Conservation (phyloP, 2,888 invertebrate species). For the Tortricodes alternella region DNA sequence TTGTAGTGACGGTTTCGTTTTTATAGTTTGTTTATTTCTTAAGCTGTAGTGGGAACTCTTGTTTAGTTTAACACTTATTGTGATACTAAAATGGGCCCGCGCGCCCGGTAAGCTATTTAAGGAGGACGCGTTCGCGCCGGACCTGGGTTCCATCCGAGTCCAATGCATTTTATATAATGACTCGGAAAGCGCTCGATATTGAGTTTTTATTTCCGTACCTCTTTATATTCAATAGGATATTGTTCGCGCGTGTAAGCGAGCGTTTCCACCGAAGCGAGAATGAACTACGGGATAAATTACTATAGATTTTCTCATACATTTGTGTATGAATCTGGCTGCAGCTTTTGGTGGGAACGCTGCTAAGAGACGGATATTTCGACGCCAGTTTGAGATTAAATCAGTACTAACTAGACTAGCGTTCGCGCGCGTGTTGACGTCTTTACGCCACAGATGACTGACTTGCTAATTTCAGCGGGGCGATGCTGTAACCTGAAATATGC, state of each 20-base stretch:
- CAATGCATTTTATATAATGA: no score
- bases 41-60: slow-evolving; percentile 63
- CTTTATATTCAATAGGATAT: no score
- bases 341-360: background rate
- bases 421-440: background rate
- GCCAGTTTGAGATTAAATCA: slow-evolving; percentile 5
- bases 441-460: no score
- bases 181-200: background rate
- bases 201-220: background rate
- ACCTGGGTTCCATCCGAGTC: no score
- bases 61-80: slow-evolving; percentile 75
- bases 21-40: slow-evolving; percentile 65
- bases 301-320: background rate
- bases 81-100: slow-evolving; percentile 76
- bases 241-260: background rate
- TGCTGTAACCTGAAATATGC: background rate
- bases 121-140: slow-evolving; percentile 41
- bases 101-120: slow-evolving; percentile 69
- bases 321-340: no score
- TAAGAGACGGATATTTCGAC: background rate
- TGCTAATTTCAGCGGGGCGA: background rate
- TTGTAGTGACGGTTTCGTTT: slow-evolving; percentile 59
- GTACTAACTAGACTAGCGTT: slow-evolving; percentile 11
- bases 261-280: background rate
- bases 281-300: background rate